Conservation (phyloP, 2,888 invertebrate genomes). For the Steinernema hermaphroditum region DNA sequence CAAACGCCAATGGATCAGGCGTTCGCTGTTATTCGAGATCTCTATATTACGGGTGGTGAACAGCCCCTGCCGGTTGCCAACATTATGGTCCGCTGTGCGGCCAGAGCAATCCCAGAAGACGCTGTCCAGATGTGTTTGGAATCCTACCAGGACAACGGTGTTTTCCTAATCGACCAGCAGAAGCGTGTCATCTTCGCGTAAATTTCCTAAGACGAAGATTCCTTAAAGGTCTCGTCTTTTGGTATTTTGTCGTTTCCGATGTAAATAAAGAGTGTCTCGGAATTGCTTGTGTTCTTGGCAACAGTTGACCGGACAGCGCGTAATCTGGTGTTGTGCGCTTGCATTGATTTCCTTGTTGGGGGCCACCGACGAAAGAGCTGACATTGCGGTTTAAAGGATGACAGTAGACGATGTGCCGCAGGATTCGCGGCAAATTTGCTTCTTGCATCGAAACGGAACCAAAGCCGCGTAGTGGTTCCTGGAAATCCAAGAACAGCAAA, state of each 20-base stretch:
- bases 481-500: too few species aligned
- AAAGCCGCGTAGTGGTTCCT: too few species aligned
- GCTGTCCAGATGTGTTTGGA: slow-evolving; percentile 49
- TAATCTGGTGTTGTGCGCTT: too few species aligned
- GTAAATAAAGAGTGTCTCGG: slow-evolving; percentile 13
- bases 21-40: slow-evolving; percentile 61
- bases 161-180: slow-evolving; percentile 51
- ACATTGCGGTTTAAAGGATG: too few species aligned
- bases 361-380: too few species aligned
- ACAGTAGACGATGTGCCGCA: too few species aligned
- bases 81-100: slow-evolving; percentile 39
- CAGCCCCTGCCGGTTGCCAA: slow-evolving; percentile 24
- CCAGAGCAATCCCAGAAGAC: slow-evolving; percentile 52
- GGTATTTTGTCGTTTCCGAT: slow-evolving; percentile 2
- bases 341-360: too few species aligned
- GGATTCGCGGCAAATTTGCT: too few species aligned
- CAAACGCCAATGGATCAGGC: slow-evolving; percentile 59
- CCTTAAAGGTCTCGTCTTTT: slow-evolving; percentile 7
- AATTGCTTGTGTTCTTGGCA: too few species aligned
- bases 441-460: too few species aligned
- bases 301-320: too few species aligned
- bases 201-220: slow-evolving; percentile 44
- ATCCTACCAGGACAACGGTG: slow-evolving; percentile 49
- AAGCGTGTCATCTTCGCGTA: slow-evolving; percentile 46
- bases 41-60: slow-evolving; percentile 42